Conservation (phyloP, 2,888 invertebrate species). For the Stenoptilia bipunctidactyla region DNA sequence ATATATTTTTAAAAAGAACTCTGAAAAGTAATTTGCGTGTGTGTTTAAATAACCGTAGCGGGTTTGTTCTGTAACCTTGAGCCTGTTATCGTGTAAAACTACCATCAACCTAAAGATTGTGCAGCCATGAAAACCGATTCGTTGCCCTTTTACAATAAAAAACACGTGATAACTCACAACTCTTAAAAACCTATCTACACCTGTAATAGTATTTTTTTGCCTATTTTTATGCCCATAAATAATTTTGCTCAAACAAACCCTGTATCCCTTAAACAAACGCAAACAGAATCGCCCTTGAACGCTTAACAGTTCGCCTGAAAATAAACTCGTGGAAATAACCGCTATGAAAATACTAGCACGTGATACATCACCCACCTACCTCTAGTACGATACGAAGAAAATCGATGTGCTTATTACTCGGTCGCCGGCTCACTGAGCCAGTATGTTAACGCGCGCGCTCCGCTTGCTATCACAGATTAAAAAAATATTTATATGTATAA, state of each 20-base stretch:
- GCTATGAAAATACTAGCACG: conserved; percentile 62
- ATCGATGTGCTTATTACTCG: conserved; percentile 69
- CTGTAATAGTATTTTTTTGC: no score
- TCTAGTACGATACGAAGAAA: conserved; percentile 59
- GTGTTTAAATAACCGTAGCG: conserved; percentile 15
- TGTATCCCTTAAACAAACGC: conserved; percentile 33
- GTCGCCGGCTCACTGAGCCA: conserved; percentile 71
- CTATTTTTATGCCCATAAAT: conserved; percentile 28
- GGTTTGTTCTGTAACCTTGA: conserved; percentile 14
- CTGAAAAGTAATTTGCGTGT: not conserved
- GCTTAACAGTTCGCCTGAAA: conserved; percentile 59
- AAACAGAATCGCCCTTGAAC: conserved; percentile 67
- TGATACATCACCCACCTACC: conserved; percentile 56
- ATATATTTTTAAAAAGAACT: not conserved
- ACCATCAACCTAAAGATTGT: conserved; percentile 23
- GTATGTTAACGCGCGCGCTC: conserved; percentile 69
- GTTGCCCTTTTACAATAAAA: conserved; percentile 37
- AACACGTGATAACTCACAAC: conserved; percentile 25
- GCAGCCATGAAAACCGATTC: conserved; percentile 47
- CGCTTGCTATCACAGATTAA: conserved; percentile 58
- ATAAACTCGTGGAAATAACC: conserved; percentile 64
- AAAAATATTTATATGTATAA: conserved; percentile 44
- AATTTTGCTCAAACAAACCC: no score
- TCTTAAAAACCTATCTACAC: no score
- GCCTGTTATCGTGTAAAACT: conserved; percentile 41